These are phyloP conservation scores for Bradypus variegatus DNA, from an alignment of 2,797 vertebrate species.

Conservation along the genomic window DNA sequence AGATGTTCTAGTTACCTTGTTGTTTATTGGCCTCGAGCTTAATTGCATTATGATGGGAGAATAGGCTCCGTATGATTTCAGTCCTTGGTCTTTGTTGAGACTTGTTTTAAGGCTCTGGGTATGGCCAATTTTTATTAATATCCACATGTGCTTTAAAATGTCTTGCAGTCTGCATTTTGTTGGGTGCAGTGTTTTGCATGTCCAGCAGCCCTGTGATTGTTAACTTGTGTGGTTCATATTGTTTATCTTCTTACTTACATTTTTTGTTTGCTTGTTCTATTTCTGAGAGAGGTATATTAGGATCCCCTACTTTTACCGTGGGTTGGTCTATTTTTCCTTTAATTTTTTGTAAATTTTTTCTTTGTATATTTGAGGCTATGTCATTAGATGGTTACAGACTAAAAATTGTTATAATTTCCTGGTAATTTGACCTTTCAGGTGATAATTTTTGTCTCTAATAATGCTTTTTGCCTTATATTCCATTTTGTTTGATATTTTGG, in stretches of 20 bases:
- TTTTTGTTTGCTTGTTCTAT: not conserved
- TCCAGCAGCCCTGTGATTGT: no score
- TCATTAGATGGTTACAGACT: not conserved
- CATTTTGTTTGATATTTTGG: not conserved
- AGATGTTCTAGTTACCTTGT: not conserved
- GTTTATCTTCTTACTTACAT: no score
- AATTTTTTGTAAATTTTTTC: not conserved
- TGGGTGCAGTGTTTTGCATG: not conserved
- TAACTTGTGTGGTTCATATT: not conserved
- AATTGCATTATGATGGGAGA: not conserved
- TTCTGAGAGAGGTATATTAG: not conserved
- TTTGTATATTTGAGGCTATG: not conserved
- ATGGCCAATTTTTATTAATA: not conserved
- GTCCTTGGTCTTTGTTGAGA: not conserved
- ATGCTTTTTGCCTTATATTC: not conserved
- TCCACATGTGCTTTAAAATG: no score
- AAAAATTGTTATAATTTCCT: not conserved
- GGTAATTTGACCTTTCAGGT: not conserved
- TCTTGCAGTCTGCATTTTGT: no score
- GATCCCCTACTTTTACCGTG: no score
- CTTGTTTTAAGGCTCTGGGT: not conserved
- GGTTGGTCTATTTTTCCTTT: not conserved
- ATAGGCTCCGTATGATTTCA: not conserved
- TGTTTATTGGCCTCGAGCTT: not conserved
- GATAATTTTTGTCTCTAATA: not conserved